phyloP scores from a whole-genome alignment of 2,888 invertebrate genomes.

The Trichogramma dendrolimi region DNA sequence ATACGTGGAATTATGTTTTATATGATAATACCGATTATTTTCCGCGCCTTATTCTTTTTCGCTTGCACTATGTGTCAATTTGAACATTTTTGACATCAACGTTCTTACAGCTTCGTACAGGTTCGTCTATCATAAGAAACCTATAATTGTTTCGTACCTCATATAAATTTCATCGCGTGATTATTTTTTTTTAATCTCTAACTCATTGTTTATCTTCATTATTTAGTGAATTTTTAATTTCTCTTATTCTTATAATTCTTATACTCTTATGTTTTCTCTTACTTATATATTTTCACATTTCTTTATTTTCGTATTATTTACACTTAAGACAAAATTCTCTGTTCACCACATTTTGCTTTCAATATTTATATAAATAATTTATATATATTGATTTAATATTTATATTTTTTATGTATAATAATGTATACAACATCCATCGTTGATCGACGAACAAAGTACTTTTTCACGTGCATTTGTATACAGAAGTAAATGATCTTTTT shows the following conservation, averaged over 20 bases:
- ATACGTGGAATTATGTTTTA: background rate
- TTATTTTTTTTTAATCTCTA: constrained; percentile 34
- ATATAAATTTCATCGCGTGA: constrained; percentile 40
- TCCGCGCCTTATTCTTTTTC: no score
- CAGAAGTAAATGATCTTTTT: no score
- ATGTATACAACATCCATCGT: constrained; percentile 26
- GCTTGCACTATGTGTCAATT: constrained; percentile 21
- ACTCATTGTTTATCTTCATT: constrained; percentile 14
- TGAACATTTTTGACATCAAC: constrained; percentile 52
- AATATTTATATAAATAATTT: constrained; percentile 10
- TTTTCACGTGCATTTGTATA: no score
- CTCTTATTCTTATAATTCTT: constrained; percentile 17
- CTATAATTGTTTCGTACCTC: constrained; percentile 49
- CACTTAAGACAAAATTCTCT: no score
- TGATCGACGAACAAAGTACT: constrained; percentile 15
- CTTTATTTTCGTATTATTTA: no score
- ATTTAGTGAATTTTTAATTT: constrained; percentile 13
- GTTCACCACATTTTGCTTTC: constrained; percentile 3
- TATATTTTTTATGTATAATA: constrained; percentile 17
- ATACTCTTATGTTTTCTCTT: constrained; percentile 5
- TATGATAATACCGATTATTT: background rate
- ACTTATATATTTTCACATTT: background rate
- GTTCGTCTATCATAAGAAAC: constrained; percentile 48
- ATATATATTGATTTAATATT: constrained; percentile 9
- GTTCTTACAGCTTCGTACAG: constrained; percentile 51